Conservation (phyloP, 2,888 invertebrate genomes). For the Blera fallax region DNA sequence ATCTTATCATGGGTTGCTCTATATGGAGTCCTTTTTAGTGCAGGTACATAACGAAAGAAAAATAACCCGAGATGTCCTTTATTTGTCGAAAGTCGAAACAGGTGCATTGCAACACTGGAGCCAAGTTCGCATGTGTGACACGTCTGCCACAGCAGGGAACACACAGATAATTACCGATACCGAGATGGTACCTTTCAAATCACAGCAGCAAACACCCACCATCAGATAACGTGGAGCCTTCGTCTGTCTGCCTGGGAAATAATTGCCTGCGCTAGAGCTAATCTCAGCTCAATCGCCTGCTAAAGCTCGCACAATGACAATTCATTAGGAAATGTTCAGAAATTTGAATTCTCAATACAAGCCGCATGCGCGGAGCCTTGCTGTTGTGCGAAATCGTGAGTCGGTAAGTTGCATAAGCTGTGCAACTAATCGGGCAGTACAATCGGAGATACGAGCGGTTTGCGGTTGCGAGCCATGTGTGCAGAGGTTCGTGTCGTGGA, state of each 20-base stretch:
- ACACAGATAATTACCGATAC: conserved; percentile 43
- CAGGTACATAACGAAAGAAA: neutral
- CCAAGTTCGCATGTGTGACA: conserved; percentile 56
- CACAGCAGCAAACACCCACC: conserved; percentile 36
- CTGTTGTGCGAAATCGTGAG: conserved; percentile 58
- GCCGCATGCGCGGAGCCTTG: conserved; percentile 25
- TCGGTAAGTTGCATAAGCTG: conserved; percentile 36
- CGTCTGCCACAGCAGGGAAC: conserved; percentile 62
- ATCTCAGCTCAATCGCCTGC: conserved; percentile 34
- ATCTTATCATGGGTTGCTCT: conserved; percentile 52
- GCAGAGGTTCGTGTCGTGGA: conserved; percentile 23
- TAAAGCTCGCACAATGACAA: conserved; percentile 44
- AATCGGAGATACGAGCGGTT: conserved; percentile 41
- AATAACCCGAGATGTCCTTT: neutral
- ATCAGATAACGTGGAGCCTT: conserved; percentile 41
- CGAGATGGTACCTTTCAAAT: conserved; percentile 50
- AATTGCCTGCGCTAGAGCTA: conserved; percentile 29
- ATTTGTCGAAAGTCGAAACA: conserved; percentile 10
- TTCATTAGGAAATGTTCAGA: conserved; percentile 50
- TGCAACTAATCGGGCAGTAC: conserved; percentile 44
- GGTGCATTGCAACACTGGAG: conserved; percentile 58
- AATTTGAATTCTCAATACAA: conserved; percentile 38
- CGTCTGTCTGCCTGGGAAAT: conserved; percentile 8
- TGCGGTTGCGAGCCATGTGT: conserved; percentile 23
- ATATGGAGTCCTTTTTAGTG: conserved; percentile 45